Conservation (phyloP, 2,797 vertebrate species). For the Antennarius maculatus region DNA sequence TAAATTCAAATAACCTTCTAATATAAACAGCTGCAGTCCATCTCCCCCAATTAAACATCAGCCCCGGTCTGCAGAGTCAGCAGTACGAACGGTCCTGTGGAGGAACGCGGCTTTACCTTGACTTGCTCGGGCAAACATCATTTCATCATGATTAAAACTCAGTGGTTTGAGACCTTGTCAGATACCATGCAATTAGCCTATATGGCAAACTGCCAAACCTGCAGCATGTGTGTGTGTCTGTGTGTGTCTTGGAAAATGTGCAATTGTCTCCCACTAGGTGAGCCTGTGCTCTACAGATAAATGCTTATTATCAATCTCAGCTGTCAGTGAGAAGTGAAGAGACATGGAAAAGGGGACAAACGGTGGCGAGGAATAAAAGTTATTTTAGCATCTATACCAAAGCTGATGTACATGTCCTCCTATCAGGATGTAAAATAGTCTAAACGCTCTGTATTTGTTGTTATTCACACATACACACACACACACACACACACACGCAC, state of each 20-base stretch:
- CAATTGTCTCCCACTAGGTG: slow-evolving; percentile 44
- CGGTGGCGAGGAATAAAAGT: background rate
- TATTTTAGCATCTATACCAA: background rate
- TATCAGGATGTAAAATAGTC: background rate
- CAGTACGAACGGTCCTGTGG: slow-evolving; percentile 35
- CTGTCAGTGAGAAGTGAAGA: slow-evolving; percentile 14
- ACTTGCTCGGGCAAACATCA: slow-evolving; percentile 50
- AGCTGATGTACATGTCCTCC: background rate
- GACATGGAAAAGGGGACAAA: slow-evolving; percentile 3
- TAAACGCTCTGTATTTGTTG: slow-evolving; percentile 3
- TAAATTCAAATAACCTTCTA: slow-evolving; percentile 43
- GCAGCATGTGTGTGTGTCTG: slow-evolving; percentile 8
- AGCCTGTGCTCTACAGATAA: slow-evolving; percentile 57
- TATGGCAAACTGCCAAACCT: slow-evolving; percentile 67
- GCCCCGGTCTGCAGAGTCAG: slow-evolving; percentile 53
- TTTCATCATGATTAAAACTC: slow-evolving; percentile 75
- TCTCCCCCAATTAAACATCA: slow-evolving; percentile 46
- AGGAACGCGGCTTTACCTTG: slow-evolving; percentile 35
- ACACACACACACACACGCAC: background rate
- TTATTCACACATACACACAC: background rate
- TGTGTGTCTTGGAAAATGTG: slow-evolving; percentile 35
- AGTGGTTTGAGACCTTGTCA: slow-evolving; percentile 67
- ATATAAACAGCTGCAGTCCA: slow-evolving; percentile 49
- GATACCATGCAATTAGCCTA: slow-evolving; percentile 73
- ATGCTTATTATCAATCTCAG: slow-evolving; percentile 64